Conservation (phyloP, 2,797 vertebrate species). For the Hozukius guyotensis region DNA sequence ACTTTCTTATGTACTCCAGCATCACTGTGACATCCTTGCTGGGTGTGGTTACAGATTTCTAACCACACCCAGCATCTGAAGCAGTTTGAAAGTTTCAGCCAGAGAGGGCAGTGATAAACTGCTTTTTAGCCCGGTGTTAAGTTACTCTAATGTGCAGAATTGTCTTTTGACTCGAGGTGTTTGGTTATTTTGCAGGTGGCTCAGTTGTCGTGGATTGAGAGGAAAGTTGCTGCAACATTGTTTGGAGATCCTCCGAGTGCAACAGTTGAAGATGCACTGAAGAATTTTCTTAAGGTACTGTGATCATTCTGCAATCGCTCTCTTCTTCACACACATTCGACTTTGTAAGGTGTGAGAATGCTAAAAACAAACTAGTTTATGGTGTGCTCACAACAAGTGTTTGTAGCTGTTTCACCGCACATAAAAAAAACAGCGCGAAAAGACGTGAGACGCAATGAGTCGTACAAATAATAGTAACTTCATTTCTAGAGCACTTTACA, state of each 20-base stretch:
- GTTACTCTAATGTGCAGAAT: neutral
- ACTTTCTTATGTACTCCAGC: too few species aligned
- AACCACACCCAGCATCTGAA: neutral
- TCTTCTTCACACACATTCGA: neutral
- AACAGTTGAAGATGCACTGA: constrained; percentile 90
- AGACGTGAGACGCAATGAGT: neutral
- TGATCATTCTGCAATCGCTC: neutral
- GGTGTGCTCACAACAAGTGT: neutral
- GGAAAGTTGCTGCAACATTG: constrained; percentile 92
- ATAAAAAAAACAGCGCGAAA: neutral
- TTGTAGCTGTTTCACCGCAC: neutral
- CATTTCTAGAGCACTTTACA: too few species aligned
- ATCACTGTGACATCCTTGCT: neutral
- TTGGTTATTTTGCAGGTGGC: constrained; percentile 83
- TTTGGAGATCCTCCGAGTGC: constrained; percentile 93
- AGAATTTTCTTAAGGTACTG: constrained; percentile 92
- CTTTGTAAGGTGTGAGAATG: too few species aligned
- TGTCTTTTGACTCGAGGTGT: neutral
- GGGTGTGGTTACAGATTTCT: neutral
- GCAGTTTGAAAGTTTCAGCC: neutral
- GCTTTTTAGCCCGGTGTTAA: neutral
- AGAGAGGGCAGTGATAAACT: neutral
- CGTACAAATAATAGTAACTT: neutral
- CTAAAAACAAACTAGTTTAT: neutral
- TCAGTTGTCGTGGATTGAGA: constrained; percentile 96